Percentiles rank a stretch among this genome's conserved stretches.
These are phyloP conservation scores for Pachypeltis micranthus DNA, from an alignment of 1,140 invertebrate species.

Conservation along the genomic window DNA sequence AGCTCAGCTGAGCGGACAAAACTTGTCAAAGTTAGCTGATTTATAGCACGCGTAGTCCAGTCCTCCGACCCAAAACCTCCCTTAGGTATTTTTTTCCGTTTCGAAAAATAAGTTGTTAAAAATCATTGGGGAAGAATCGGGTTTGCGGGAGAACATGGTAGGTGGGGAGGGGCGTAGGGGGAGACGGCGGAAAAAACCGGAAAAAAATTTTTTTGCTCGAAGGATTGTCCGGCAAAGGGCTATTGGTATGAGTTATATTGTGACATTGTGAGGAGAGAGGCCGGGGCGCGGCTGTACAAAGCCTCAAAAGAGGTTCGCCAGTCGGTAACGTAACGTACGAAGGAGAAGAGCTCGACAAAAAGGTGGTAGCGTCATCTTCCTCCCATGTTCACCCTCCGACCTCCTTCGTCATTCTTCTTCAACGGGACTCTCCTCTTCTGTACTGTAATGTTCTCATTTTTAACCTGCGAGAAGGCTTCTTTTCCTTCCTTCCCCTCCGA, in stretches of 20 bases:
- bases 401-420: too few relatives aligned
- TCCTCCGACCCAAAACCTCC: too few relatives aligned
- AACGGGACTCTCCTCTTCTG: too few relatives aligned
- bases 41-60: conserved; percentile 1
- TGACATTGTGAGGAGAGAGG: background rate
- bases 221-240: background rate
- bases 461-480: background rate
- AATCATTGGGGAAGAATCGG: background rate
- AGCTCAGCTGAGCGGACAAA: too few relatives aligned
- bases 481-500: background rate
- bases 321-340: background rate
- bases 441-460: too few relatives aligned
- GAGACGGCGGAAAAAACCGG: background rate
- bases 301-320: too few relatives aligned
- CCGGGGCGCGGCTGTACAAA: too few relatives aligned
- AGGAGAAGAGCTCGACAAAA: background rate
- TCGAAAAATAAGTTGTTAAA: conserved; percentile 6
- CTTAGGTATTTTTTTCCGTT: conserved; percentile 2
- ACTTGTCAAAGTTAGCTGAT: background rate
- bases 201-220: background rate
- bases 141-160: background rate
- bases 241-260: background rate
- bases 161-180: too few relatives aligned
- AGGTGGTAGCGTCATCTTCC: background rate
- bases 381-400: background rate